A percentile compares a stretch with the other conserved stretches of the same genome.
Conservation (phyloP, 2,888 invertebrate genomes). For the Eurytoma californica region DNA sequence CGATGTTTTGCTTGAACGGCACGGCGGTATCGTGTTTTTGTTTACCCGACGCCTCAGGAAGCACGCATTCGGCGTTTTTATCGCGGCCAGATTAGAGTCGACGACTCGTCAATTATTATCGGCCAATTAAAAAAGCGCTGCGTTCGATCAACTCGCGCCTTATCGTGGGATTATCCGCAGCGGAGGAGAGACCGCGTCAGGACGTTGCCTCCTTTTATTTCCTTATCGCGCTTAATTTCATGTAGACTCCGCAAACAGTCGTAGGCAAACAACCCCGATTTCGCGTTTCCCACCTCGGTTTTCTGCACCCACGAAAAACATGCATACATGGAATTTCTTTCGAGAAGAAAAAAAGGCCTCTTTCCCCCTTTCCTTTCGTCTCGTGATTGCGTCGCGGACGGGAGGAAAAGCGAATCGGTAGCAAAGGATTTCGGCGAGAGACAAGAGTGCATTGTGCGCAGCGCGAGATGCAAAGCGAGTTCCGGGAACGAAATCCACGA, state of each 20-base stretch:
- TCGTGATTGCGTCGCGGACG: no score
- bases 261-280: neutral
- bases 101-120: neutral
- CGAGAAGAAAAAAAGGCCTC: neutral
- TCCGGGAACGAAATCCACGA: neutral
- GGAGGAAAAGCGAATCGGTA: no score
- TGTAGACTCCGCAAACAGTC: neutral
- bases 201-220: neutral
- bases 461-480: neutral
- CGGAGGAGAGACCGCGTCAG: no score
- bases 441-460: conserved; percentile 13
- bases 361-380: no score
- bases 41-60: conserved; percentile 29
- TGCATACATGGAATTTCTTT: neutral
- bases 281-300: neutral
- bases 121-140: neutral
- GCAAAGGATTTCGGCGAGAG: neutral
- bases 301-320: neutral
- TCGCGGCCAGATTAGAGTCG: conserved; percentile 6
- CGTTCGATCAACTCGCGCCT: neutral
- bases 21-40: conserved; percentile 29
- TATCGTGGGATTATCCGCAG: conserved; percentile 6
- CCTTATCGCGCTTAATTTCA: neutral
- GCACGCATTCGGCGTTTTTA: conserved; percentile 26
- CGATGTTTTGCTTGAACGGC: conserved; percentile 7